A percentile compares a stretch with the other conserved stretches of the same genome.
phyloP scores from a whole-genome alignment of 30 jellyfish, hydroid and myxozoan genomes.

The Turritopsis dohrnii region DNA sequence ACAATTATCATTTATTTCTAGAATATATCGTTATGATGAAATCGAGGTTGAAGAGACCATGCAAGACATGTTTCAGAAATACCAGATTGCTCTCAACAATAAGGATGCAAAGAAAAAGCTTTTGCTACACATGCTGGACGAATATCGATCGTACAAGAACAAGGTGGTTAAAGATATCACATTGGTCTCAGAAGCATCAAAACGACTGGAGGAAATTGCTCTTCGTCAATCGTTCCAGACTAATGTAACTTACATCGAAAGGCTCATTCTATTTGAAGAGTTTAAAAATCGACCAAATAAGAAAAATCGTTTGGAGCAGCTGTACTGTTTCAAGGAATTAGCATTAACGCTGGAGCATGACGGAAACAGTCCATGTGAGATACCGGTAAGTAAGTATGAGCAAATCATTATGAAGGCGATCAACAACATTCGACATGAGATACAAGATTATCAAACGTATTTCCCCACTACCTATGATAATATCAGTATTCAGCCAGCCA shows the following conservation, averaged over 20 bases:
- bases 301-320: background rate
- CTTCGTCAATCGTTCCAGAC: slow-evolving; percentile 7
- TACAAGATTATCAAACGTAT: background rate
- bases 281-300: background rate
- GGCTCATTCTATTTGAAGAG: background rate
- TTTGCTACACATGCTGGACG: background rate
- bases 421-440: background rate
- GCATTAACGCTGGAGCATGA: background rate
- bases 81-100: slow-evolving; percentile 1
- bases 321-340: background rate
- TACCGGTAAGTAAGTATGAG: background rate
- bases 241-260: slow-evolving; percentile 4
- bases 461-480: too few relatives aligned
- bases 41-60: background rate
- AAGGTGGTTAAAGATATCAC: background rate
- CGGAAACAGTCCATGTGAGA: background rate
- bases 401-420: background rate
- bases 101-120: slow-evolving; percentile 1
- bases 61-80: background rate
- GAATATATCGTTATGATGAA: slow-evolving; percentile 9
- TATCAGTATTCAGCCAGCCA: too few relatives aligned
- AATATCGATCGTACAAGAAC: background rate
- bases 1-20: background rate
- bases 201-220: background rate
- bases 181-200: background rate